Conservation (phyloP, 2,888 invertebrate genomes). For the Pammene aurita region DNA sequence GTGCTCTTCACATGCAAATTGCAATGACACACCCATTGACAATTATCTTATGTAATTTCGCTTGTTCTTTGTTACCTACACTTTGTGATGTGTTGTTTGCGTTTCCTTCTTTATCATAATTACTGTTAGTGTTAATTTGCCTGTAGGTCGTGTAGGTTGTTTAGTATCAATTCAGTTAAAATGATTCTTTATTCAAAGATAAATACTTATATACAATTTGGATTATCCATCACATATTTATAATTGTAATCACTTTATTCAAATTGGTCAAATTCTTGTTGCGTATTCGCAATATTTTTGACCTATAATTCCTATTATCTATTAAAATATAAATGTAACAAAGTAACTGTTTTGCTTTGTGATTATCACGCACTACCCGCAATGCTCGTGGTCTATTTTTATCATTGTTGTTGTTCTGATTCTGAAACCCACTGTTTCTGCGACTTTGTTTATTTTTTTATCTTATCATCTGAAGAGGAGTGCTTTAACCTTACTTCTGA, state of each 20-base stretch:
- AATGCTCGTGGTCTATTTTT: slow-evolving; percentile 21
- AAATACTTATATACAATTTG: no score
- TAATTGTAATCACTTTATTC: no score
- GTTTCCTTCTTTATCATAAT: neutral
- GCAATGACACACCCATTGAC: slow-evolving; percentile 35
- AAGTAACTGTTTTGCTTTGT: slow-evolving; percentile 18
- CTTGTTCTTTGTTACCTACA: neutral
- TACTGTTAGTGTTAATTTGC: neutral
- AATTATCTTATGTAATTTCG: neutral
- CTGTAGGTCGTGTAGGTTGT: neutral
- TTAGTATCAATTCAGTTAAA: neutral
- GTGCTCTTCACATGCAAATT: slow-evolving; percentile 16
- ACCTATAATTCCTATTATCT: neutral
- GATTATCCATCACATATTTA: no score
- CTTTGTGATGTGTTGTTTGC: neutral
- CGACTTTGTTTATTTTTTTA: slow-evolving; percentile 25
- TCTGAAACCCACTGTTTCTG: neutral
- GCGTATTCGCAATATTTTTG: neutral
- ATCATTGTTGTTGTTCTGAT: slow-evolving; percentile 20
- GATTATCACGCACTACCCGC: slow-evolving; percentile 14
- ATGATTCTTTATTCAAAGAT: no score
- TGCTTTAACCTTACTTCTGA: slow-evolving; percentile 16
- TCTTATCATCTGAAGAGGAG: slow-evolving; percentile 17
- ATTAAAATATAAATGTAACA: neutral
- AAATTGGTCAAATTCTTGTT: no score